Conservation (phyloP, 2,113 vertebrate genomes). For the Neodon shergylaensis region DNA sequence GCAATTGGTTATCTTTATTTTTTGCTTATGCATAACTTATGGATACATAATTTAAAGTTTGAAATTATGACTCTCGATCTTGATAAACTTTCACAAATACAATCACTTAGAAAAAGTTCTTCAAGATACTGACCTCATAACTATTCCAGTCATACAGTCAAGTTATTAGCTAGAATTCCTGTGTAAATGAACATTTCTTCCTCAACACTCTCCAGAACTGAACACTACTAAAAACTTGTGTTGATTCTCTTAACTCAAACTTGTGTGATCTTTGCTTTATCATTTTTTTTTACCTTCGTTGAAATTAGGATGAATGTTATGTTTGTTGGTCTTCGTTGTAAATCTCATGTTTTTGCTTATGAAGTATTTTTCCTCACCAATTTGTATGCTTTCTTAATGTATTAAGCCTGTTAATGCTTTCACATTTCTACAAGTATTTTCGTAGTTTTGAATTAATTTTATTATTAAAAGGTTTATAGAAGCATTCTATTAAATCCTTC, state of each 20-base stretch:
- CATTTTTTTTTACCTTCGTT: background rate
- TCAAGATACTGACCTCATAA: background rate
- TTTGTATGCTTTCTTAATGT: background rate
- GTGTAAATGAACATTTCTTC: background rate
- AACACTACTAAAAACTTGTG: background rate
- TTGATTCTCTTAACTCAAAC: background rate
- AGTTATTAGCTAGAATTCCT: background rate
- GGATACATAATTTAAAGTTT: background rate
- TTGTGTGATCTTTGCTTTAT: background rate
- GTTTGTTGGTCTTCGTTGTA: background rate
- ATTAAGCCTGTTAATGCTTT: background rate
- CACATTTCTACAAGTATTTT: background rate
- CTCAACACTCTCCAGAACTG: background rate
- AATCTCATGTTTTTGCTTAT: background rate
- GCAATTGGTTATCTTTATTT: background rate
- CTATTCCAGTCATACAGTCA: background rate
- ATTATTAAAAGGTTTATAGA: background rate
- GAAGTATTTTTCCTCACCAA: conserved; percentile 6
- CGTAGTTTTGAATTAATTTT: background rate
- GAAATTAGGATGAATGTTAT: background rate
- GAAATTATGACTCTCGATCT: background rate
- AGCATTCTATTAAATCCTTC: background rate
- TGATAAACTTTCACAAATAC: background rate
- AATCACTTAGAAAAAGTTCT: background rate
- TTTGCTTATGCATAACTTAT: background rate